Percentiles rank a stretch among this genome's conserved stretches.
These are phyloP conservation scores for Setophaga coronata DNA, from an alignment of 2,113 vertebrate species.

Conservation along the genomic window DNA sequence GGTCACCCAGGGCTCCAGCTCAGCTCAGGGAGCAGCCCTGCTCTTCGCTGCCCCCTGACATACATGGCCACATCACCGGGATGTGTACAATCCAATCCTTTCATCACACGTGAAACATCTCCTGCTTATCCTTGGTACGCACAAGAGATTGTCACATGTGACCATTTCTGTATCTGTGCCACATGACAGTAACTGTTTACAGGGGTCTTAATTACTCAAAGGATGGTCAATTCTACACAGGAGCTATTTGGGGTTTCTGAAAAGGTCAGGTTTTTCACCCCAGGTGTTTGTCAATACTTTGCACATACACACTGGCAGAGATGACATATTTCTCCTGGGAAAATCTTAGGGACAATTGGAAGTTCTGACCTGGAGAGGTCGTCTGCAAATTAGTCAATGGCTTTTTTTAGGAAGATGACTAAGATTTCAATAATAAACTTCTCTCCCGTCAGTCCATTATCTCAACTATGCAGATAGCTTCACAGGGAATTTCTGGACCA, in stretches of 20 bases:
- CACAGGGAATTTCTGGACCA: not conserved
- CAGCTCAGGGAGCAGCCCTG: not conserved
- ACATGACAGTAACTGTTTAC: not conserved
- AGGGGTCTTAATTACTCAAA: not conserved
- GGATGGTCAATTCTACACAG: not conserved
- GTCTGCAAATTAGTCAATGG: not conserved
- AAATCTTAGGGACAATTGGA: not conserved
- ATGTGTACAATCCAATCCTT: fast-evolving
- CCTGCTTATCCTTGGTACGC: not conserved
- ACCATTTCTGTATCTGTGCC: not conserved
- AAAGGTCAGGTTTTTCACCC: not conserved
- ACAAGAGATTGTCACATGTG: not conserved
- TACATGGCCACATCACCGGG: no score
- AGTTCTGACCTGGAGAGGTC: not conserved
- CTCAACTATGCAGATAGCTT: not conserved
- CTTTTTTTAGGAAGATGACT: not conserved
- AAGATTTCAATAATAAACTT: not conserved
- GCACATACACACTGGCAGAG: not conserved
- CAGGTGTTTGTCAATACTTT: not conserved
- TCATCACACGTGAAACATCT: not conserved
- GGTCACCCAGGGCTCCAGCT: not conserved
- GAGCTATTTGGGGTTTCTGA: not conserved
- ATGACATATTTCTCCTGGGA: fast-evolving
- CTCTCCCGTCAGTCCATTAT: not conserved
- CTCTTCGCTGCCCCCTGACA: not conserved